These are phyloP conservation scores for Malurus melanocephalus DNA, from an alignment of 2,113 vertebrate genomes.

Conservation along the genomic window DNA sequence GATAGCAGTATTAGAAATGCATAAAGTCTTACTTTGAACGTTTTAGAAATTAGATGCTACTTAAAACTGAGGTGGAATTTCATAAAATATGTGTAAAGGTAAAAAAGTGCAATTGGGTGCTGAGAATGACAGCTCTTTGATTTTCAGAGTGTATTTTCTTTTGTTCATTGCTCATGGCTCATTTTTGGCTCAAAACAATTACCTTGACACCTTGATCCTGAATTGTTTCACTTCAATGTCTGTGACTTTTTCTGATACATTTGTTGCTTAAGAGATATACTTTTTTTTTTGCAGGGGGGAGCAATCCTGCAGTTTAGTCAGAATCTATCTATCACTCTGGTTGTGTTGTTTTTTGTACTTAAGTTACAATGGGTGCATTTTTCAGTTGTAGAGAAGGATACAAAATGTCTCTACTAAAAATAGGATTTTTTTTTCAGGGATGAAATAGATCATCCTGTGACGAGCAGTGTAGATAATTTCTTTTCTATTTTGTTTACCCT, in stretches of 20 bases:
- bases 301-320: neutral
- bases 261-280: neutral
- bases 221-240: neutral
- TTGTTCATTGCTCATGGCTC: neutral
- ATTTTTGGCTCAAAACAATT: neutral
- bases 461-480: neutral
- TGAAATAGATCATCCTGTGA: neutral
- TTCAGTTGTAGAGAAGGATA: neutral
- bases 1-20: neutral
- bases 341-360: neutral
- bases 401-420: neutral
- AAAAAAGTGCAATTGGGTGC: neutral
- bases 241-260: neutral
- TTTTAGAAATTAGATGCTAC: neutral
- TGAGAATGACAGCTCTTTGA: neutral
- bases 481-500: neutral
- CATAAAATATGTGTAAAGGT: neutral
- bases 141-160: neutral
- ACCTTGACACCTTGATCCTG: neutral
- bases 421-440: neutral
- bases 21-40: neutral
- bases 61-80: neutral
- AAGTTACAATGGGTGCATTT: neutral
- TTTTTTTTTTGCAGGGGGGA: too few relatives aligned
- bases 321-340: neutral